These are phyloP conservation scores for Tenebrosternarchus preto DNA, from an alignment of 2,113 vertebrate species.

Conservation along the genomic window DNA sequence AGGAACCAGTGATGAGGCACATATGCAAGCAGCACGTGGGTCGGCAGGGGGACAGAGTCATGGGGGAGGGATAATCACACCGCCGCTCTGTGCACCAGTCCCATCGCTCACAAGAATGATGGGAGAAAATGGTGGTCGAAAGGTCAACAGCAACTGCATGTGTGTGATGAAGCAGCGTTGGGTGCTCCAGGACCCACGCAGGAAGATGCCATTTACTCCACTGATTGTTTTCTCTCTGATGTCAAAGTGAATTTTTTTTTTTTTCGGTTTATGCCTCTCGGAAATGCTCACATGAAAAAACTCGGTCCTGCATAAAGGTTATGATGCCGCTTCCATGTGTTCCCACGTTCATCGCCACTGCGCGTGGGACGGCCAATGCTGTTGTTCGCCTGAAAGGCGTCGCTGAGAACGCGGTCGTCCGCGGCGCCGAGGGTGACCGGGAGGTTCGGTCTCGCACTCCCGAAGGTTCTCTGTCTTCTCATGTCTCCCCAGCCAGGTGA, in stretches of 20 bases:
- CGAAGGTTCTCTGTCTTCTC: background rate
- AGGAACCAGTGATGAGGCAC: slow-evolving; percentile 56
- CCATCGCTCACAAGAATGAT: slow-evolving; percentile 60
- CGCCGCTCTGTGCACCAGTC: slow-evolving; percentile 58
- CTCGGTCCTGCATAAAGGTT: slow-evolving; percentile 8
- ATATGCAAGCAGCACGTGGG: slow-evolving; percentile 53
- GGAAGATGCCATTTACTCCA: slow-evolving; percentile 52
- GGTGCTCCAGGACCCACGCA: too few relatives aligned
- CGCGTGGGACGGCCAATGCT: background rate
- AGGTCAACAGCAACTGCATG: slow-evolving; percentile 62
- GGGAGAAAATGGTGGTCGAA: slow-evolving; percentile 70
- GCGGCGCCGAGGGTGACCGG: too few relatives aligned
- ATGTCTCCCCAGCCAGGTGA: background rate
- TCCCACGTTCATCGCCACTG: background rate
- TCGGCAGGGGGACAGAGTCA: slow-evolving; percentile 44
- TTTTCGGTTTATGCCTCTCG: background rate
- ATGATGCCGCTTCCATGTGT: slow-evolving; percentile 4
- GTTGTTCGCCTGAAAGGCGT: background rate
- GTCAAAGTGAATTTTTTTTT: slow-evolving; percentile 47
- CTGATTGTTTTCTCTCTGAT: slow-evolving; percentile 42
- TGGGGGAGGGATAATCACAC: slow-evolving; percentile 56
- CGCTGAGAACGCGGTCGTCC: background rate
- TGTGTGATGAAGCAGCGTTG: slow-evolving; percentile 57
- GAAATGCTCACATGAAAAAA: background rate
- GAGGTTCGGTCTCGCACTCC: too few relatives aligned